phyloP scores from a whole-genome alignment of 2,888 invertebrate species.

The Philereme vetulata region DNA sequence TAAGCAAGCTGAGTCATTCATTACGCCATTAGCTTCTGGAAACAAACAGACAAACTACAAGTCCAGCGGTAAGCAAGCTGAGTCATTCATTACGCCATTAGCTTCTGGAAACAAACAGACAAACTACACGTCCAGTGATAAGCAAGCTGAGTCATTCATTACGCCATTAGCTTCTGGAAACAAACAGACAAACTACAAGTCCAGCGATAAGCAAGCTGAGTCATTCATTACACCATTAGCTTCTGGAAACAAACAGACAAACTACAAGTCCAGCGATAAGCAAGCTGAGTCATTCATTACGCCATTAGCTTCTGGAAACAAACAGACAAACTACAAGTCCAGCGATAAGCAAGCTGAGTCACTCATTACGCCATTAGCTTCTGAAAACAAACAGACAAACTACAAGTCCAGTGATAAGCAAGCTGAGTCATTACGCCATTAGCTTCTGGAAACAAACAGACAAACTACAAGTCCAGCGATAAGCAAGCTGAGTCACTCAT shows the following conservation, averaged over 20 bases:
- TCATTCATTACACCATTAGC: conserved; percentile 19
- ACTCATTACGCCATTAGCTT: conserved; percentile 19
- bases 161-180: conserved; percentile 18
- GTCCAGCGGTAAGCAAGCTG: not conserved
- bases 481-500: not conserved
- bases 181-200: not conserved
- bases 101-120: conserved; percentile 15
- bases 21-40: conserved; percentile 18
- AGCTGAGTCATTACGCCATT: conserved; percentile 11
- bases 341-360: not conserved
- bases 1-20: not conserved
- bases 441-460: conserved; percentile 17
- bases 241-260: conserved; percentile 11
- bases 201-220: not conserved
- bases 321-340: not conserved
- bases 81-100: conserved; percentile 15
- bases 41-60: conserved; percentile 1
- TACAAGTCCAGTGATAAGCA: too few species aligned
- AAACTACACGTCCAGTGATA: too few species aligned
- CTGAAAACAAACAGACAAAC: conserved; percentile 7
- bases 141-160: conserved; percentile 1
- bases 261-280: too few species aligned
- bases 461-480: too few species aligned
- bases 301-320: conserved; percentile 19
- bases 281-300: conserved; percentile 1